These are phyloP conservation scores for Miichthys miiuy DNA, from an alignment of 2,797 vertebrate genomes.

Conservation along the genomic window DNA sequence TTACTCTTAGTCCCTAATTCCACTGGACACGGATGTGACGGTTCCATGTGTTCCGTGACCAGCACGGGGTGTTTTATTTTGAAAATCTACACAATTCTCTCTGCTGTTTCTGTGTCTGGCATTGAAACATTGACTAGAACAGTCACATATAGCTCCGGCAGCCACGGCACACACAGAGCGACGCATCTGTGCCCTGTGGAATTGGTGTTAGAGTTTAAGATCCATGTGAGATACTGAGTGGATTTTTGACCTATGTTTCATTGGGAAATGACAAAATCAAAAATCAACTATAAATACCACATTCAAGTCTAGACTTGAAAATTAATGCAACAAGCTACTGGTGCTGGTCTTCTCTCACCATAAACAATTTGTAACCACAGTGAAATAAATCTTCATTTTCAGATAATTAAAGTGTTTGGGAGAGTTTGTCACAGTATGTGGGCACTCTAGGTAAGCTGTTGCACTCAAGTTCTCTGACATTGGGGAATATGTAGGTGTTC, in stretches of 20 bases:
- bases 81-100: too few species aligned
- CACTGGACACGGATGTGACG: too few species aligned
- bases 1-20: too few species aligned
- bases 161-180: too few species aligned
- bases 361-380: slow-evolving; percentile 4
- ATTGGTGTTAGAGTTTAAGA: not conserved
- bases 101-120: too few species aligned
- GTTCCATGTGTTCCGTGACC: too few species aligned
- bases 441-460: not conserved
- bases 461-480: not conserved
- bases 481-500: not conserved
- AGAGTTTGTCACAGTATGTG: not conserved
- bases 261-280: slow-evolving; percentile 14
- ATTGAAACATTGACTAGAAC: too few species aligned
- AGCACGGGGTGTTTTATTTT: too few species aligned
- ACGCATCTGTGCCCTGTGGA: too few species aligned
- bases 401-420: slow-evolving; percentile 5
- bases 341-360: not conserved
- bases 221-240: not conserved
- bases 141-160: too few species aligned
- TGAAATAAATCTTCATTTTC: slow-evolving; percentile 18
- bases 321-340: not conserved
- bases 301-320: not conserved
- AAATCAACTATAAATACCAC: slow-evolving; percentile 21
- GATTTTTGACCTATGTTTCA: slow-evolving; percentile 13